Evolutionary conservation across 1,140 invertebrate species (phyloP).

Genomic region (Carcinoscorpius rotundicauda): DNA sequence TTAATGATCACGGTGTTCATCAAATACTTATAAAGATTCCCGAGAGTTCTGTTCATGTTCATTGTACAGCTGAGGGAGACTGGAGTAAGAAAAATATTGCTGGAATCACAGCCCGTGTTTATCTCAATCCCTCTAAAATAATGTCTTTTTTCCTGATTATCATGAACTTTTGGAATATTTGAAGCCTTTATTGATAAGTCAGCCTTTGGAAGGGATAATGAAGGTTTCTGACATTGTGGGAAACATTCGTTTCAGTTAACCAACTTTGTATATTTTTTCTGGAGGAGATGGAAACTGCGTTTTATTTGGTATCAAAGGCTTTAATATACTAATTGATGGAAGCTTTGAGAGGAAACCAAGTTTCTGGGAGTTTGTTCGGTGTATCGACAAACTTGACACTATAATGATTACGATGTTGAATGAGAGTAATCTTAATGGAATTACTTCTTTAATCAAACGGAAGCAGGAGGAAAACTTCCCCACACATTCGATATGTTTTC

Average conservation of each 20-base stretch:
- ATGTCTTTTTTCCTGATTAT: conserved; percentile 58
- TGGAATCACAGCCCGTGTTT: conserved; percentile 51
- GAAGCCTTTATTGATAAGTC: conserved; percentile 31
- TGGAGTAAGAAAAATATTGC: conserved; percentile 60
- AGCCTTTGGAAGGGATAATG: conserved; percentile 60
- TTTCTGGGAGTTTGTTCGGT: conserved; percentile 93
- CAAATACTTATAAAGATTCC: conserved; percentile 70
- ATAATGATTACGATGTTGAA: conserved; percentile 84
- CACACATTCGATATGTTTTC: conserved; percentile 92
- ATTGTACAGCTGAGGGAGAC: conserved; percentile 67
- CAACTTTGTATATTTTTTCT: conserved; percentile 93
- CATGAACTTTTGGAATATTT: conserved; percentile 49
- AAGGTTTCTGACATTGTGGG: conserved; percentile 89
- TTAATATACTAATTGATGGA: conserved; percentile 93
- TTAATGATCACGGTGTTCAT: conserved; percentile 83
- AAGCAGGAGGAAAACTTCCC: conserved; percentile 68
- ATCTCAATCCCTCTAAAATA: conserved; percentile 59
- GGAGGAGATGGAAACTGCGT: conserved; percentile 92
- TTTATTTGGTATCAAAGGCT: conserved; percentile 92
- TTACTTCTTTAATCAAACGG: conserved; percentile 68
- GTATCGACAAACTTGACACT: conserved; percentile 85
- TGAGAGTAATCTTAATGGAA: conserved; percentile 77
- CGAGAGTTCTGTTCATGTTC: conserved; percentile 74
- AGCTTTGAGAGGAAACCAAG: conserved; percentile 86
- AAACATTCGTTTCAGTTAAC: conserved; percentile 89